Conservation (phyloP, 2,888 invertebrate genomes). For the Pachliopta kotzebuea region DNA sequence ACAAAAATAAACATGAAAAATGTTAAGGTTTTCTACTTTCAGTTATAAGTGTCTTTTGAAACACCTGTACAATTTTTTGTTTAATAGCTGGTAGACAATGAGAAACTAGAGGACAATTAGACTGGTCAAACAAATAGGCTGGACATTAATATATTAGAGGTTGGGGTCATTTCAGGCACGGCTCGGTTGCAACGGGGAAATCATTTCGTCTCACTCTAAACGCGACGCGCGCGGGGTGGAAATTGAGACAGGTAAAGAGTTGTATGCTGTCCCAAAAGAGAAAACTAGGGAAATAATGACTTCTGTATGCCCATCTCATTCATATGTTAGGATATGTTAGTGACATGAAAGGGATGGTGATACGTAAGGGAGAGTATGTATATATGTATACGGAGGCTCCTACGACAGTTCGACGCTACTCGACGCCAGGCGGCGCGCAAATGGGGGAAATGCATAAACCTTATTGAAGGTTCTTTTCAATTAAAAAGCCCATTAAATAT, state of each 20-base stretch:
- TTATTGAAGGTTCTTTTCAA: slow-evolving; percentile 6
- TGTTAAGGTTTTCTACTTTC: no score
- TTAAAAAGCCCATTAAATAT: slow-evolving; percentile 2
- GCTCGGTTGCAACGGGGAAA: slow-evolving; percentile 48
- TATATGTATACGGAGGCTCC: slow-evolving; percentile 48
- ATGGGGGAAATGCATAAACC: slow-evolving; percentile 29
- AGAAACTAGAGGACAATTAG: slow-evolving; percentile 13
- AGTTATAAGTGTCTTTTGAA: slow-evolving; percentile 32
- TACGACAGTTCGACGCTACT: slow-evolving; percentile 53
- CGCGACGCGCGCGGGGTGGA: slow-evolving; percentile 48
- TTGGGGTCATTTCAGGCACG: slow-evolving; percentile 67
- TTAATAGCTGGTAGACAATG: slow-evolving; percentile 18
- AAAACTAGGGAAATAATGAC: slow-evolving; percentile 61
- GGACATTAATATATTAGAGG: slow-evolving; percentile 49
- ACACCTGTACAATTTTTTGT: slow-evolving; percentile 9
- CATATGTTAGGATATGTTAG: slow-evolving; percentile 69
- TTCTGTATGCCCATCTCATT: slow-evolving; percentile 69
- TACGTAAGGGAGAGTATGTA: slow-evolving; percentile 38
- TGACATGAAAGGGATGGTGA: slow-evolving; percentile 68
- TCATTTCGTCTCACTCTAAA: slow-evolving; percentile 58
- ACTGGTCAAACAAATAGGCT: slow-evolving; percentile 68
- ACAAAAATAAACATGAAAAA: no score
- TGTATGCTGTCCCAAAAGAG: slow-evolving; percentile 67
- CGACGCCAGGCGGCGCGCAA: slow-evolving; percentile 71
- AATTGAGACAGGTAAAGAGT: slow-evolving; percentile 73